Evolutionary conservation across 1,140 invertebrate genomes (phyloP).

Genomic region (Drosophila varians): DNA sequence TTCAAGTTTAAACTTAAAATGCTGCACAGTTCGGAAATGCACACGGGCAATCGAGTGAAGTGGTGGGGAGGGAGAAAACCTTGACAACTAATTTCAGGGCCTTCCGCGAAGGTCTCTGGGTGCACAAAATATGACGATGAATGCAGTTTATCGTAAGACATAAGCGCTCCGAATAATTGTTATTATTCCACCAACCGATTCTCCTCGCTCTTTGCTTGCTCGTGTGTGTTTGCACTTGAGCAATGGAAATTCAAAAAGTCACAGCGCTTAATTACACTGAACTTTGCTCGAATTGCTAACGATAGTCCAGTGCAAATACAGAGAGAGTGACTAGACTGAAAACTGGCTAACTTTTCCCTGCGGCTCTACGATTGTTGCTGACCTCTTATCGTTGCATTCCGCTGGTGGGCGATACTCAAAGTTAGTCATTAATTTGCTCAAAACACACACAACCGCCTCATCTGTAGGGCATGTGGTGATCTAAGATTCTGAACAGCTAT

Average conservation of each 20-base stretch:
- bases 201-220: not conserved
- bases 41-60: conserved; percentile 31
- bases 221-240: conserved; percentile 23
- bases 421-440: conserved; percentile 1
- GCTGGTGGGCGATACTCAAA: conserved; percentile 1
- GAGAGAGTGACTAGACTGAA: not conserved
- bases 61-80: conserved; percentile 30
- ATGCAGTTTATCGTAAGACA: conserved; percentile 59
- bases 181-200: conserved; percentile 21
- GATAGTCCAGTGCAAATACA: conserved; percentile 5
- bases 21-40: conserved; percentile 65
- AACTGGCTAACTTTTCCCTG: conserved; percentile 18
- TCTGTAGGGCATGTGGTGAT: conserved; percentile 14
- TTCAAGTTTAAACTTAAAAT: conserved; percentile 71
- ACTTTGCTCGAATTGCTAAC: conserved; percentile 64
- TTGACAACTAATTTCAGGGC: conserved; percentile 80
- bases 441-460: not conserved
- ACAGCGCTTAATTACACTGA: conserved; percentile 65
- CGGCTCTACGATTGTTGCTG: conserved; percentile 36
- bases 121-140: conserved; percentile 67
- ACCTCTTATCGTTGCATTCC: conserved; percentile 55
- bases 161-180: conserved; percentile 47
- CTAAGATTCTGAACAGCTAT: conserved; percentile 18
- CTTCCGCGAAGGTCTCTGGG: conserved; percentile 61
- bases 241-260: conserved; percentile 65